These are phyloP conservation scores for Sapayoa aenigma DNA, from an alignment of 2,113 vertebrate genomes.

Conservation along the genomic window DNA sequence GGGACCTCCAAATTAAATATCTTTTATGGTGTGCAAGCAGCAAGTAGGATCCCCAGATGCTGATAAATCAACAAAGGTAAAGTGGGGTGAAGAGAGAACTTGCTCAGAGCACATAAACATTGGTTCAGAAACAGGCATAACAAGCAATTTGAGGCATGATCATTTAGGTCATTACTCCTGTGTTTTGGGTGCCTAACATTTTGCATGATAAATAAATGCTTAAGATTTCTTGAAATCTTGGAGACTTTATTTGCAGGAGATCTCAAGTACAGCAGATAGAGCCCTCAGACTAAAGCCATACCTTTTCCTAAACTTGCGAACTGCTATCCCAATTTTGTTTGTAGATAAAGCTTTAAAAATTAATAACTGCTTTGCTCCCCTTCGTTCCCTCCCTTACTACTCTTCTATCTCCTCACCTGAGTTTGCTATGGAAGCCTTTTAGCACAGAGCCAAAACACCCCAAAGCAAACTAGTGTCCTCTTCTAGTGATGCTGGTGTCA, in stretches of 20 bases:
- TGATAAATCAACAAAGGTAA: neutral
- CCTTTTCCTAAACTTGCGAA: neutral
- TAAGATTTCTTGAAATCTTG: neutral
- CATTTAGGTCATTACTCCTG: neutral
- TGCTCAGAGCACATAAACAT: neutral
- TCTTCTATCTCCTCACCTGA: neutral
- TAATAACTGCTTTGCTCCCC: neutral
- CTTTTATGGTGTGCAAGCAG: neutral
- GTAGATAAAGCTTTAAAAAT: neutral
- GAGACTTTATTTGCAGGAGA: neutral
- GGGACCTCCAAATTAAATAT: neutral
- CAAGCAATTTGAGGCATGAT: neutral
- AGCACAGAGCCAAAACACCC: neutral
- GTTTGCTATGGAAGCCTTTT: neutral
- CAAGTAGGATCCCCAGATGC: neutral
- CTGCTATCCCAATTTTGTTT: constrained; percentile 37
- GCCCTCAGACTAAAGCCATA: constrained; percentile 15
- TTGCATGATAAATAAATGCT: neutral
- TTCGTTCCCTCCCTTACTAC: neutral
- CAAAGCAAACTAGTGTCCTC: neutral
- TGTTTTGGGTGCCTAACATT: neutral
- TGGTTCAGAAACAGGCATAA: neutral
- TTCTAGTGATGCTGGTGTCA: neutral
- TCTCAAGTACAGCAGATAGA: neutral
- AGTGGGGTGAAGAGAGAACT: neutral